Base-by-base conservation (phyloP, 2,888 invertebrate genomes). In the Adelphocoris suturalis region DNA sequence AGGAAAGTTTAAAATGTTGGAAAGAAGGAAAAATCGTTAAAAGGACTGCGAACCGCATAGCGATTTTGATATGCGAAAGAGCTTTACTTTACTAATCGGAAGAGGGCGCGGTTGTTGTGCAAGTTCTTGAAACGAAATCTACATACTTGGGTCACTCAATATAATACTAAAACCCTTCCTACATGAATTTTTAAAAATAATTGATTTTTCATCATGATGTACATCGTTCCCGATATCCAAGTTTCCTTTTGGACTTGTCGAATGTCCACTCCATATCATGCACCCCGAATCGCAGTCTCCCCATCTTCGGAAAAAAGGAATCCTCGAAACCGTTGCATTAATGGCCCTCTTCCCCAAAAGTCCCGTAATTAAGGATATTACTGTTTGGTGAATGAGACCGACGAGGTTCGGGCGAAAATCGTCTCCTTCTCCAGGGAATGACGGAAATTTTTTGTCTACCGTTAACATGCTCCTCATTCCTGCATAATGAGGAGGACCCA, bases 321-420 rank as follows among this genome's bases (percentile, higher is more conserved):
- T 78, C 47, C 11, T 78, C 47, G 57, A 57, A 85, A 85, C 85
- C 85, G 85, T 85, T 85, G 28, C 57, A 57, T 46, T 85, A 85
- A 61, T 85, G 85, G 61, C 14, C 57, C 19, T n/a, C 78, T 78
- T 46, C 46, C 27, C 57, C 12, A 47, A 52, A 61, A 57, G 85
- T 57, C 85, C 57, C 61, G 85, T 85, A 85, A 85, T 85, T 85
- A 85, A 85, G 57, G 61, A 37, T 85, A 85, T 61, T 61, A 57
- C 28, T n/a, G 55, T 85, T 2, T 78, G 19, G 46, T 78, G 78
- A 78, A 78, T 78, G 78, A 78, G 46, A 37, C 78, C 5, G 46
- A 14, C 27, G 55, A 37, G n/a, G 57, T 85, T 57, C 37, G 85
- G 28, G 27, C 82, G 81, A 57, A 82, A 85, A 85, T 85, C 55